These are phyloP conservation scores for Phragmatobia fuliginosa DNA, from an alignment of 2,888 invertebrate species.

Conservation along the genomic window DNA sequence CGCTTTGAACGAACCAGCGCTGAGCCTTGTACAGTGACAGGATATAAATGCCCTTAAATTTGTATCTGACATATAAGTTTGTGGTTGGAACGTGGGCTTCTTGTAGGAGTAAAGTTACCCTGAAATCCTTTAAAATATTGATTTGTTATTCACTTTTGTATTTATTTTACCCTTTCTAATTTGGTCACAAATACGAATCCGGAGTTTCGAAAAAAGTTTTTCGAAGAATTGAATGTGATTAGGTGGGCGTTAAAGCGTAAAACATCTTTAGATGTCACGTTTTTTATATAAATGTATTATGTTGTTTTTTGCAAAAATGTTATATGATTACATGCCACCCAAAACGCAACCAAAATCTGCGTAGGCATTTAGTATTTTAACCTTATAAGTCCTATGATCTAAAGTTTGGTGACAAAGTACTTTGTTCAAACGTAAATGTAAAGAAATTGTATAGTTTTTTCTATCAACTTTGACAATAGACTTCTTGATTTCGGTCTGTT, in stretches of 20 bases:
- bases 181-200: conserved; percentile 12
- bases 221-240: conserved; percentile 15
- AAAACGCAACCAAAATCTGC: neutral
- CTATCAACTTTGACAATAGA: conserved; percentile 25
- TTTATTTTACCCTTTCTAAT: conserved; percentile 14
- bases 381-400: neutral
- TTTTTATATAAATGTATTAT: conserved; percentile 4
- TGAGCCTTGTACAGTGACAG: conserved; percentile 29
- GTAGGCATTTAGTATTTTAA: neutral
- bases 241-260: conserved; percentile 17
- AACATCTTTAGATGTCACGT: neutral
- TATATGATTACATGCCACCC: neutral
- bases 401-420: neutral
- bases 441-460: neutral
- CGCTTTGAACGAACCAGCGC: conserved; percentile 37
- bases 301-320: neutral
- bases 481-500: conserved; percentile 25
- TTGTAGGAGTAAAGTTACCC: conserved; percentile 19
- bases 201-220: conserved; percentile 6
- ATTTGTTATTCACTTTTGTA: conserved; percentile 11
- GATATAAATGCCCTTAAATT: conserved; percentile 38
- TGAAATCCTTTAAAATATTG: conserved; percentile 20
- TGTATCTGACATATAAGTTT: conserved; percentile 32
- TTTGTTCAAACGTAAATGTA: neutral
- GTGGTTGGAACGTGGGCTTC: conserved; percentile 31